Percentiles rank a stretch among this genome's conserved stretches.
phyloP scores from a whole-genome alignment of 2,113 vertebrate genomes.

The Smithornis capensis region DNA sequence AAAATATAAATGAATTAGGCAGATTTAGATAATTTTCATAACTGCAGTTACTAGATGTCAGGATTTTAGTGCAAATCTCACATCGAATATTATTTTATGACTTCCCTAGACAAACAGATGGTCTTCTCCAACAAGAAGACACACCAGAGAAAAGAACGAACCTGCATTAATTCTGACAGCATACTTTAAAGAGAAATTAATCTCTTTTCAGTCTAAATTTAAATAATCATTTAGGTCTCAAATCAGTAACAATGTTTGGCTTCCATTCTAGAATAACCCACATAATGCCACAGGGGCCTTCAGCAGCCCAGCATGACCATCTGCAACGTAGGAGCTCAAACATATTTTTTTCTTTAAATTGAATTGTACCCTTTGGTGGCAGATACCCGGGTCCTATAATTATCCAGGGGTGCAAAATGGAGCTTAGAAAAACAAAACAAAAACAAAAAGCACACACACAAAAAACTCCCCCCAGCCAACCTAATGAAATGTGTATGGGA shows the following conservation, averaged over 20 bases:
- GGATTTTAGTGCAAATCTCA: constrained; percentile 44
- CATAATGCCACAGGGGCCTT: neutral
- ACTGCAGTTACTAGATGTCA: constrained; percentile 48
- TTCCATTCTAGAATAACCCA: neutral
- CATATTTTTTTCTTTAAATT: constrained; percentile 43
- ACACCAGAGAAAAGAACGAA: constrained; percentile 5
- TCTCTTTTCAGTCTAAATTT: constrained; percentile 21
- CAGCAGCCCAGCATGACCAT: constrained; percentile 1
- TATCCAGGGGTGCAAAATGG: neutral
- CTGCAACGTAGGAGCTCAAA: neutral
- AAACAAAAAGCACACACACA: neutral
- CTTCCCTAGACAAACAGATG: constrained; percentile 65
- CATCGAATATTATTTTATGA: constrained; percentile 57
- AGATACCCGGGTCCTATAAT: neutral
- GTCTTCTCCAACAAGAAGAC: constrained; percentile 15
- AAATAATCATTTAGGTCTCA: constrained; percentile 47
- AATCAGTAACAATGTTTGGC: constrained; percentile 24
- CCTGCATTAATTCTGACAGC: constrained; percentile 27
- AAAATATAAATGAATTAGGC: constrained; percentile 71
- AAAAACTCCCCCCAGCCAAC: accelerated
- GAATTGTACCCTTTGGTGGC: constrained; percentile 13
- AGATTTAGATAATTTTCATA: constrained; percentile 69
- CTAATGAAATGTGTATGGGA: accelerated
- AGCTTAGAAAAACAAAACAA: neutral
- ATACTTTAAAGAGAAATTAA: constrained; percentile 29